A percentile compares a stretch with the other conserved stretches of the same genome.
These are phyloP conservation scores for Cheilosia vulpina DNA, from an alignment of 2,888 invertebrate genomes.

Conservation along the genomic window DNA sequence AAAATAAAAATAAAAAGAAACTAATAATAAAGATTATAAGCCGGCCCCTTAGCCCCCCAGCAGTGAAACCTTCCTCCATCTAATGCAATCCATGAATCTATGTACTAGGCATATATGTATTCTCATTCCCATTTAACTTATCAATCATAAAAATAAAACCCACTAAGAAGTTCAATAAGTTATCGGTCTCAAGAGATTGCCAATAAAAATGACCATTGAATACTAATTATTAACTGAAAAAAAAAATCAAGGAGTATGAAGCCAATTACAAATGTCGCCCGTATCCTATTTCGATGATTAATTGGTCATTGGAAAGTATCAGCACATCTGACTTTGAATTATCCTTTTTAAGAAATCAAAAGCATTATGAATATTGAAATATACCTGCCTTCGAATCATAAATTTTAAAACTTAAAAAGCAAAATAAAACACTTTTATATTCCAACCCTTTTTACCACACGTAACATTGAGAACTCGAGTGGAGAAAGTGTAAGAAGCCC, in stretches of 20 bases:
- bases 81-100: constrained; percentile 9
- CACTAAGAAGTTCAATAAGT: constrained; percentile 58
- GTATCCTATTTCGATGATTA: constrained; percentile 16
- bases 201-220: constrained; percentile 41
- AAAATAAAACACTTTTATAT: constrained; percentile 7
- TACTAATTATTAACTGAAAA: constrained; percentile 5
- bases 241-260: constrained; percentile 7
- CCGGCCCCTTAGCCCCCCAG: constrained; percentile 31
- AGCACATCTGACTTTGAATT: constrained; percentile 27
- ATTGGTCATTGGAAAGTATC: constrained; percentile 18
- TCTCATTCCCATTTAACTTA: constrained; percentile 17
- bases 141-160: constrained; percentile 39
- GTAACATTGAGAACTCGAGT: neutral
- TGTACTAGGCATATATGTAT: constrained; percentile 6
- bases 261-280: neutral
- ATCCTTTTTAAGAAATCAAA: constrained; percentile 5
- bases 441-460: constrained; percentile 9
- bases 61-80: constrained; percentile 23
- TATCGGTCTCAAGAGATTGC: constrained; percentile 42
- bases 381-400: neutral
- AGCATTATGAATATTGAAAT: constrained; percentile 32
- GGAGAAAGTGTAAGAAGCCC: constrained; percentile 18
- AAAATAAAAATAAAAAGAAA: neutral
- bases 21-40: constrained; percentile 33
- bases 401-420: neutral